Evolutionary conservation across 2,113 vertebrate genomes (phyloP).

Genomic region (Chrysemys picta): DNA sequence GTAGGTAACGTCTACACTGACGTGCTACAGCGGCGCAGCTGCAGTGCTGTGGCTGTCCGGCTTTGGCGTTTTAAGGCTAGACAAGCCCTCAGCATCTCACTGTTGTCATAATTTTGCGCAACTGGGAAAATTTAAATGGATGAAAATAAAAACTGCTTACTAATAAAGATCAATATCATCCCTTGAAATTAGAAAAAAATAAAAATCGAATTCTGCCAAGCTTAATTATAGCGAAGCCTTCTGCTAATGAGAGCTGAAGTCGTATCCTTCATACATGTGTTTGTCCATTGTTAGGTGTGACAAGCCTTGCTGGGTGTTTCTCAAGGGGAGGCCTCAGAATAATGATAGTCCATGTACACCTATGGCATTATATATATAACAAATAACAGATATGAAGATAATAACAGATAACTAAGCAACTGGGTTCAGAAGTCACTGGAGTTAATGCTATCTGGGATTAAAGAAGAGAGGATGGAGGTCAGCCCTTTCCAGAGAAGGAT

Average conservation of each 20-base stretch:
- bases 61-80: neutral
- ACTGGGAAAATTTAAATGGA: neutral
- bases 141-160: neutral
- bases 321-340: constrained; percentile 34
- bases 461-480: neutral
- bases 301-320: neutral
- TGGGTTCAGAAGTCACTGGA: neutral
- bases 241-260: neutral
- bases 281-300: constrained; percentile 14
- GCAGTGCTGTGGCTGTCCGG: too few species aligned
- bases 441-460: neutral
- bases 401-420: neutral
- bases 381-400: neutral
- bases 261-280: neutral
- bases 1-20: neutral
- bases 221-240: neutral
- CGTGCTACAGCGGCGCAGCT: neutral
- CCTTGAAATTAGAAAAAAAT: neutral
- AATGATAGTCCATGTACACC: neutral
- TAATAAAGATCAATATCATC: neutral
- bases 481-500: neutral
- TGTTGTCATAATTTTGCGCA: neutral
- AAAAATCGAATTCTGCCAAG: neutral
- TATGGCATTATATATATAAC: neutral
- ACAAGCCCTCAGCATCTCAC: neutral